Conservation (phyloP, 2,113 vertebrate species). For the Genyomyrus donnyi region DNA sequence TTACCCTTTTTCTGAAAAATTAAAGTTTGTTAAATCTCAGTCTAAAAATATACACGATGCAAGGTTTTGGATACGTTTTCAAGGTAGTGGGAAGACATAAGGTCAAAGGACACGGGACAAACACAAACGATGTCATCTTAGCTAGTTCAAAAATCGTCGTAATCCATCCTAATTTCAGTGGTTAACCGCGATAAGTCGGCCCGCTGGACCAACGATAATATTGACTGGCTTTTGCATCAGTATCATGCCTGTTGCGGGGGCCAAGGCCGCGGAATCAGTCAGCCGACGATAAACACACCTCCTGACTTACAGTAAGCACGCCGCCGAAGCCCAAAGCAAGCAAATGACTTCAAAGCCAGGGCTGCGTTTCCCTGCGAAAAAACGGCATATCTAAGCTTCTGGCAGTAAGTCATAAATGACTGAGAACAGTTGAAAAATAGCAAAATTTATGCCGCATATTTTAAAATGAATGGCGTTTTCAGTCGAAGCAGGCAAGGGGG, state of each 20-base stretch:
- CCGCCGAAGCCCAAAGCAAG: not conserved
- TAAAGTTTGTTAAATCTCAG: not conserved
- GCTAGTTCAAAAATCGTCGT: not conserved
- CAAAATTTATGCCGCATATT: constrained; percentile 50
- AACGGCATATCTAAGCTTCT: constrained; percentile 4
- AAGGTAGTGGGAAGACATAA: not conserved
- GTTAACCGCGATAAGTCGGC: not conserved
- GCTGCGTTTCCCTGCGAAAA: not conserved
- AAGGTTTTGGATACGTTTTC: not conserved
- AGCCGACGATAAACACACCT: not conserved
- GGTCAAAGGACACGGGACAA: not conserved
- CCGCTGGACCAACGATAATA: not conserved
- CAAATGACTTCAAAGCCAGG: constrained; percentile 13
- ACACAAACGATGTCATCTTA: not conserved
- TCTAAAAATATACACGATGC: not conserved
- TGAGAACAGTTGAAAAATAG: constrained; percentile 47
- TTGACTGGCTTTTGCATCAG: not conserved
- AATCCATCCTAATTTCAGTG: not conserved
- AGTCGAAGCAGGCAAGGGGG: constrained; percentile 42
- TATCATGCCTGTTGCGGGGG: not conserved
- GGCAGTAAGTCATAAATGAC: constrained; percentile 1
- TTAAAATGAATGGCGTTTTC: constrained; percentile 40
- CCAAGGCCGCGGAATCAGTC: not conserved
- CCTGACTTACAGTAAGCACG: not conserved
- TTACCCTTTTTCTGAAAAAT: not conserved